Base-by-base conservation (phyloP, 2,888 invertebrate species). In the Hyalella azteca region DNA sequence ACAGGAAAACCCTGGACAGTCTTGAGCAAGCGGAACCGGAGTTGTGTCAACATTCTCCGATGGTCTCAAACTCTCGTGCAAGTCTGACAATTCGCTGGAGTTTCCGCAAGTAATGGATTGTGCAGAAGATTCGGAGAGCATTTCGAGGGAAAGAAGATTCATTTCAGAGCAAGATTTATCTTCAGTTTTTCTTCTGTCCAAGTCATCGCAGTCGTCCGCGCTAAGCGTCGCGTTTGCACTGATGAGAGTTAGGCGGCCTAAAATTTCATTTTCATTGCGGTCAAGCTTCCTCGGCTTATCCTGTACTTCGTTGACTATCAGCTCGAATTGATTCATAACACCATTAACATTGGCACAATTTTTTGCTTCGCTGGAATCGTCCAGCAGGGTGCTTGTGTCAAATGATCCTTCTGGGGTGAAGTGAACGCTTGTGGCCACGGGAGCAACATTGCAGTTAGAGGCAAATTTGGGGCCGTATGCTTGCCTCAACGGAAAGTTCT, bases 181-280 rank as follows among this genome's bases (percentile, higher is more conserved):
- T 66, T 66, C 66, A 5, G 36, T 66, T 36, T 66, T 66, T 29
- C 66, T 22, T 66, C 66, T 66, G n/a, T 66, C 66, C 36, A 66
- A 36, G 19, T 66, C 29, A 36, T 66, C 66, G 4, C 66, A 66
- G 7, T 66, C 66, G 36, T 66, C 66, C 19, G 36, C 66, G 19
- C 36, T 36, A 5, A 66, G 66, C 9, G 66, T 66, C 22, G 66
- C 66, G 66, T 66, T 36, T 4, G 66, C 66, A 19, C 66, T 66
- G 39, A 66, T 66, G 5, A 66, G n/a, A 11, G 66, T 66, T 2
- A 66, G 36, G 32, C 66, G 66, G 19, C 66, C 66, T 2, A 66
- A 36, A 7, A 66, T 66, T 15, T 66, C 66, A 7, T 66, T 66
- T 66, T 66, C 66, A 19, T 66, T 66, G 32, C 19, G 32, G 39